A percentile compares a stretch with the other conserved stretches of the same genome.
Conservation (phyloP, 2,113 vertebrate species). For the Genyomyrus donnyi region DNA sequence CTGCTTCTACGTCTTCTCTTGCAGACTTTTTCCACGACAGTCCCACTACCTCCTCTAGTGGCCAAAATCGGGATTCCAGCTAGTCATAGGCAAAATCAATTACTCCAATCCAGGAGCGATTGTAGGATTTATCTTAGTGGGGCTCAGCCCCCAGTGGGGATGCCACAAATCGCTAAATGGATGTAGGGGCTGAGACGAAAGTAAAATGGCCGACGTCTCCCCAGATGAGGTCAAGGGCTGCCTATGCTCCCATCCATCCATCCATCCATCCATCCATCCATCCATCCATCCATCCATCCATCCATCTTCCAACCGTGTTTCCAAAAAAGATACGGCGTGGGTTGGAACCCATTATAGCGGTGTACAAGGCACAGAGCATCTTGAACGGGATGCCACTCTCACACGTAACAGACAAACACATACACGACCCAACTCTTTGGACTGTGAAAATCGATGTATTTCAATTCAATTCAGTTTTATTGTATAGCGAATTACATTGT, state of each 20-base stretch:
- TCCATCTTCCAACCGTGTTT: neutral
- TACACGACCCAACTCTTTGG: neutral
- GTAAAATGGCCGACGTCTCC: neutral
- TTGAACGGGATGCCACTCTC: neutral
- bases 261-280: neutral
- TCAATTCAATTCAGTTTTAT: neutral
- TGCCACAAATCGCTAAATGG: neutral
- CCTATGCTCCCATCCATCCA: neutral
- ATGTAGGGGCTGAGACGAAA: neutral
- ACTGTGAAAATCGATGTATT: neutral
- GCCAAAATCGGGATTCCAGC: conserved; percentile 25
- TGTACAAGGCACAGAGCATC: neutral
- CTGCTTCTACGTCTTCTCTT: neutral
- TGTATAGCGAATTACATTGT: neutral
- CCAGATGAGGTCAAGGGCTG: neutral
- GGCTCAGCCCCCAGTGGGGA: neutral
- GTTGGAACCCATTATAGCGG: neutral
- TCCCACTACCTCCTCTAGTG: conserved; percentile 48
- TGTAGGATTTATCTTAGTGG: neutral
- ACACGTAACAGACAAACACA: neutral
- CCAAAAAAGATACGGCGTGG: neutral
- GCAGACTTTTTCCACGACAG: neutral
- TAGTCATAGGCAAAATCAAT: neutral
- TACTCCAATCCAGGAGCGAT: neutral
- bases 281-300: neutral